Base-by-base conservation (phyloP, 2,888 invertebrate species). In the Lagria hirta region DNA sequence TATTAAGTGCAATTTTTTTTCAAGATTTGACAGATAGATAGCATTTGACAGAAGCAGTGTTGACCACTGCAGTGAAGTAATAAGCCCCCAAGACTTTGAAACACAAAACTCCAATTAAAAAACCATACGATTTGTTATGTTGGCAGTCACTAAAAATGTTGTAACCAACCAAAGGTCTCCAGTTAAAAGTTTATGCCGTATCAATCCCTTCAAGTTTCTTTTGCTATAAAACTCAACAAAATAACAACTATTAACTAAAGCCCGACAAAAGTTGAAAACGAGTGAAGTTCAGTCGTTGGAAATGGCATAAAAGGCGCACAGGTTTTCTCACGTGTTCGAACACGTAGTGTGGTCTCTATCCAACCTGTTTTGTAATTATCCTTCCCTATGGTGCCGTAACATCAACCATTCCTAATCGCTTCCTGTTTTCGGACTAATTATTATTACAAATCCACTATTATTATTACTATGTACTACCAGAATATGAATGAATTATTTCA, bases 181-280 rank as follows among this genome's bases (percentile, higher is more conserved):
- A 47, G 52, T 55, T 51, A 48, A 57, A 63, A 62, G 44, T 63
- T 62, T 60, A 53, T 58, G 55, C 50, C 55, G 52, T 60, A 64
- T 64, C 61, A 63, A 63, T 64, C 57, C 54, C 42, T 54, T 48
- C 54, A 51, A 55, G 48, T 49, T 49, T 51, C 50, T 52, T 51
- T 54, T 51, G 53, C 56, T 52, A 57, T 62, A 64, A 64, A 64
- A 58, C 60, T 58, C 48, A 60, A 64, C 61, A 58, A 63, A 65
- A 64, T 64, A 65, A 62, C 61, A 59, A 64, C 63, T 62, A 61
- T 65, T 64, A 65, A 61, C 61, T 57, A 62, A 60, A 64, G 64
- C 59, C 54, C 44, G 52, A 52, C 50, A 57, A 62, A 65, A 65
- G 58, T 64, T 64, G 52, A 51, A 58, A 52, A 54, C 51, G 51